Conservation (phyloP, 2,888 invertebrate genomes). For the Troilus luridus region DNA sequence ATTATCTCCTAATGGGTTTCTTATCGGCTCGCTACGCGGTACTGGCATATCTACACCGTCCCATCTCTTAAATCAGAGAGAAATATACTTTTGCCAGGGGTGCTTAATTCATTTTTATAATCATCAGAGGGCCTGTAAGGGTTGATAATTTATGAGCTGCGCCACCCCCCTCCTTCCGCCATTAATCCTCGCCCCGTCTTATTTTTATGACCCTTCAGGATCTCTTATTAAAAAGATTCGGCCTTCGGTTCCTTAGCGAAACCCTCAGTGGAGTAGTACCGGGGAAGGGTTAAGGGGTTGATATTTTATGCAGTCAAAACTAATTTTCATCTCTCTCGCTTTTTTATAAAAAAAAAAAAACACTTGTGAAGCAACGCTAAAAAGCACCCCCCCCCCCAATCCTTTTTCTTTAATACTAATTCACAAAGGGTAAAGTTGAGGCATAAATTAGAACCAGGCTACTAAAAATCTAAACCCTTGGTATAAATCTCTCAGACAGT, state of each 20-base stretch:
- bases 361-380: conserved; percentile 27
- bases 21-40: not conserved
- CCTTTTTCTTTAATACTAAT: not conserved
- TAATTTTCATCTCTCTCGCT: conserved; percentile 37
- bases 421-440: conserved; percentile 7
- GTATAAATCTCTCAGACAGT: no score
- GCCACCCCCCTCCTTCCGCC: conserved; percentile 63
- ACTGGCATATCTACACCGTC: not conserved
- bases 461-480: not conserved
- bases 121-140: conserved; percentile 65
- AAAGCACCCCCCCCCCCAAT: not conserved
- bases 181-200: conserved; percentile 55
- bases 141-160: conserved; percentile 64
- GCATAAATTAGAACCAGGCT: not conserved
- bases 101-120: conserved; percentile 66
- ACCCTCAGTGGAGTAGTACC: conserved; percentile 2
- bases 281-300: not conserved
- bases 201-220: conserved; percentile 55
- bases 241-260: conserved; percentile 6
- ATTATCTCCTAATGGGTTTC: conserved; percentile 21
- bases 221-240: conserved; percentile 57
- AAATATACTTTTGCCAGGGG: conserved; percentile 57
- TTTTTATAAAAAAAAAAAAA: not conserved
- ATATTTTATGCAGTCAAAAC: conserved; percentile 41
- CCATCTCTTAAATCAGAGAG: conserved; percentile 53